A percentile compares a stretch with the other conserved stretches of the same genome.
Conservation (phyloP, 1,140 invertebrate genomes). For the Laupala kohalensis region DNA sequence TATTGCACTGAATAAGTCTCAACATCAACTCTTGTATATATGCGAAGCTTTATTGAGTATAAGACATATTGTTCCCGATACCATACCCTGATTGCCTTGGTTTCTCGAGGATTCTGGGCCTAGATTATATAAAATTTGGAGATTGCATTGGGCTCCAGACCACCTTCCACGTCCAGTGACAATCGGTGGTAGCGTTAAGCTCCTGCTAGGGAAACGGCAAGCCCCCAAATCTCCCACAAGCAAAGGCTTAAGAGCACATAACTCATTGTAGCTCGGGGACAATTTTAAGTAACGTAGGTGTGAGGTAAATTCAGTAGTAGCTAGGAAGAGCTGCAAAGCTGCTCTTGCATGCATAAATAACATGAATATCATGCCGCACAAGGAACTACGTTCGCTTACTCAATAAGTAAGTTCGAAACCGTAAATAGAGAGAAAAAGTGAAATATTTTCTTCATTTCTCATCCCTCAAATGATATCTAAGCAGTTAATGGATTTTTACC, state of each 20-base stretch:
- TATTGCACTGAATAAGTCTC: not conserved
- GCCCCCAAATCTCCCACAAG: constrained; percentile 4
- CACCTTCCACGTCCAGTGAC: constrained; percentile 3
- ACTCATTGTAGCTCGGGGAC: constrained; percentile 3
- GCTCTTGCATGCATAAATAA: not conserved
- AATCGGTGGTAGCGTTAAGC: constrained; percentile 4
- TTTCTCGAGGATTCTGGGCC: not conserved
- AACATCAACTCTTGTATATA: not conserved
- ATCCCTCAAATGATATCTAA: too few species aligned
- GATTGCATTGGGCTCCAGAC: not conserved
- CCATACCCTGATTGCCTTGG: not conserved
- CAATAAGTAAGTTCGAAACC: too few species aligned
- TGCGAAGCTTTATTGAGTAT: constrained; percentile 1
- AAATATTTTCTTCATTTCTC: too few species aligned
- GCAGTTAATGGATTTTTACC: too few species aligned
- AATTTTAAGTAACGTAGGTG: not conserved
- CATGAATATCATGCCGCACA: not conserved
- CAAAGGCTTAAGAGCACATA: constrained; percentile 6
- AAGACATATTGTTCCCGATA: not conserved
- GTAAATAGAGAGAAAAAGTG: too few species aligned
- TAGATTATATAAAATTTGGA: constrained; percentile 2
- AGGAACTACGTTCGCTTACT: too few species aligned
- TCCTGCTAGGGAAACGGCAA: not conserved
- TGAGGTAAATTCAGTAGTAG: not conserved
- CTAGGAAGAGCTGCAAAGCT: not conserved